Evolutionary conservation across 2,888 invertebrate genomes (phyloP), one percentile per base, ranked within the genome.

Genomic region (Petrolisthes cinctipes): DNA sequence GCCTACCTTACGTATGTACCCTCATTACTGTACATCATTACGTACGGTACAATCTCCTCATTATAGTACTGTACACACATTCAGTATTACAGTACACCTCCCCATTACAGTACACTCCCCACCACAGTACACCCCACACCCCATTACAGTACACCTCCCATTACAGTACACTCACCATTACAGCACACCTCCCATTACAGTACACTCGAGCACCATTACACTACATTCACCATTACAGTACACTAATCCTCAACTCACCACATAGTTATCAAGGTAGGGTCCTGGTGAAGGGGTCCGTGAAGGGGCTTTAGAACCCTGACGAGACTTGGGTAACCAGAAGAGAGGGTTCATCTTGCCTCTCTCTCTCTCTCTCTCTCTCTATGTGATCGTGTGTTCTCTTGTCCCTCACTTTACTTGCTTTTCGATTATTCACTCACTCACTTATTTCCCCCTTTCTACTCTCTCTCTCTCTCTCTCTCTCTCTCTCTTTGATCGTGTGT

Each of bases 251-350:
- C 61, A 61, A 61, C 78, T 17, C 78, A 78, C 53, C 78, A 78
- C 78, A 20, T 23, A 23, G 37, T 37, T 37, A 9, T 78, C 51
- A 7, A 51, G 53, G 14, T 23, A 37, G 53, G 53, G 53, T 17
- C 17, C 53, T 6, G 78, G 78, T 4, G 78, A 78, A 5, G 78
- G 53, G 51, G 78, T 53, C 78, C 78, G 7, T 6, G 78, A 78
- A 37, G 78, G 53, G 53, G 78, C 23, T 37, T 37, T 20, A 20
- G 78, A 78, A 9, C 51, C 37, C n/a, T 37, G 78, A 37, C 78
- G 78, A 5, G 78, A 78, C 53, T 53, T 78, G 78, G 51, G 37
- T 17, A 78, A 51, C 78, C 78, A 78, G 53, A 78, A 78, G 37
- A 78, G 53, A 7, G 78, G 78, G 53, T 78, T 78, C 78, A 78